Conservation (phyloP, 1,140 invertebrate species). For the Pseudoatta argentina region DNA sequence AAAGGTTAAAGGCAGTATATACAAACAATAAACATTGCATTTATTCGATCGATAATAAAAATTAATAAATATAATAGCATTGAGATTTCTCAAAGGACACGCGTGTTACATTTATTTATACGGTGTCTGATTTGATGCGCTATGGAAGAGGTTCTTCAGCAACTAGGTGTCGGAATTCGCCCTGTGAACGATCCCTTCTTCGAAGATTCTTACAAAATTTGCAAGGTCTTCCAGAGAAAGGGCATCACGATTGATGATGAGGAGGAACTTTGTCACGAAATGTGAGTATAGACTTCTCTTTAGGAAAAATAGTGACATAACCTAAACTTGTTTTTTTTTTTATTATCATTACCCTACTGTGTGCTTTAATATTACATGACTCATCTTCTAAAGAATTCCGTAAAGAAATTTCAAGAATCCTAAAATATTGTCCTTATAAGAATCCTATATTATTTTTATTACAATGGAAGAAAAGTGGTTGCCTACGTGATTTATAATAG, state of each 20-base stretch:
- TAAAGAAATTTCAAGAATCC: not conserved
- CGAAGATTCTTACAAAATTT: slow-evolving; percentile 78
- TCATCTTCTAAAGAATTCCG: not conserved
- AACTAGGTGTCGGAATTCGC: slow-evolving; percentile 81
- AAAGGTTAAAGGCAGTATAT: too few species aligned
- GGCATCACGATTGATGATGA: slow-evolving; percentile 83
- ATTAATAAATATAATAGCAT: not conserved
- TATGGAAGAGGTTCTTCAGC: slow-evolving; percentile 73
- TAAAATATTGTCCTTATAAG: not conserved
- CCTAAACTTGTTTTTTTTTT: slow-evolving; percentile 7
- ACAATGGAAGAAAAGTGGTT: not conserved
- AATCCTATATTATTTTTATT: not conserved
- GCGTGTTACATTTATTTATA: not conserved
- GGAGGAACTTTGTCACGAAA: slow-evolving; percentile 84
- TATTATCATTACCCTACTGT: too few species aligned
- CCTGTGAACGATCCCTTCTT: slow-evolving; percentile 83
- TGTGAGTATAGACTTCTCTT: slow-evolving; percentile 73
- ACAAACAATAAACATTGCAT: too few species aligned
- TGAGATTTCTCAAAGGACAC: not conserved
- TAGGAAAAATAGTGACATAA: slow-evolving; percentile 19
- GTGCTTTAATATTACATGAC: too few species aligned
- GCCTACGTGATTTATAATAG: not conserved
- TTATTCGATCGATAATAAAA: slow-evolving; percentile 1
- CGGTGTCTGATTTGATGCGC: not conserved
- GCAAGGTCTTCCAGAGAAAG: slow-evolving; percentile 80